phyloP scores from a whole-genome alignment of 2,888 invertebrate species.

The Lymantria monacha region DNA sequence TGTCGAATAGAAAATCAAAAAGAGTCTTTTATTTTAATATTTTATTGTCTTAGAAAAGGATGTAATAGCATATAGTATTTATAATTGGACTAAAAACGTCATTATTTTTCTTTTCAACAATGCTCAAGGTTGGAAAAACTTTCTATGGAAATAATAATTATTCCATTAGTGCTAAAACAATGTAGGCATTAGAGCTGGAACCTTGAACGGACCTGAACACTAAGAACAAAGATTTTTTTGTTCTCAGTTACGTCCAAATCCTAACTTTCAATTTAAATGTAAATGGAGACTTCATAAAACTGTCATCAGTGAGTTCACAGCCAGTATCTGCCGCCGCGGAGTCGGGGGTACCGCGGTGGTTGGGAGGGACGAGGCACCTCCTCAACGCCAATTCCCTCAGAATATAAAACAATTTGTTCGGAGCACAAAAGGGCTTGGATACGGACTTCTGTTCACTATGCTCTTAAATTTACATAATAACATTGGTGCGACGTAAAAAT shows the following conservation, averaged over 20 bases:
- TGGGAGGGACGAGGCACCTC: constrained; percentile 13
- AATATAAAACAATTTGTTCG: constrained; percentile 54
- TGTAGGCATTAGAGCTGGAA: not conserved
- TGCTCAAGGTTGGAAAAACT: no score
- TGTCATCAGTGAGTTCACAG: constrained; percentile 44
- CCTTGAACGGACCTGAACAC: not conserved
- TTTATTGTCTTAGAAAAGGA: no score
- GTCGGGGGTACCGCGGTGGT: constrained; percentile 1
- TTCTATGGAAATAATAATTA: no score
- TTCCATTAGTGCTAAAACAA: not conserved
- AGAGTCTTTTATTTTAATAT: no score
- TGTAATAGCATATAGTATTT: no score
- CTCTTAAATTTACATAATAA: constrained; percentile 46
- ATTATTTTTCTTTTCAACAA: no score
- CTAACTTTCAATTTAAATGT: constrained; percentile 53
- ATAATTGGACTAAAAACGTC: no score
- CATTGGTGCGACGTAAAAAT: constrained; percentile 34
- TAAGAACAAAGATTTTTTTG: constrained; percentile 18
- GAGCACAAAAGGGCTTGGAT: constrained; percentile 46
- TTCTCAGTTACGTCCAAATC: constrained; percentile 25
- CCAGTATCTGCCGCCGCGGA: constrained; percentile 20
- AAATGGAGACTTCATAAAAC: constrained; percentile 51
- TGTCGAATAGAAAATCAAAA: no score
- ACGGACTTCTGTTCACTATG: constrained; percentile 46
- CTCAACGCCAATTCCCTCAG: constrained; percentile 31